Evolutionary conservation across 2,888 invertebrate genomes (phyloP), one percentile per base, ranked within the genome.

Genomic region (Meiosimyza platycephala): DNA sequence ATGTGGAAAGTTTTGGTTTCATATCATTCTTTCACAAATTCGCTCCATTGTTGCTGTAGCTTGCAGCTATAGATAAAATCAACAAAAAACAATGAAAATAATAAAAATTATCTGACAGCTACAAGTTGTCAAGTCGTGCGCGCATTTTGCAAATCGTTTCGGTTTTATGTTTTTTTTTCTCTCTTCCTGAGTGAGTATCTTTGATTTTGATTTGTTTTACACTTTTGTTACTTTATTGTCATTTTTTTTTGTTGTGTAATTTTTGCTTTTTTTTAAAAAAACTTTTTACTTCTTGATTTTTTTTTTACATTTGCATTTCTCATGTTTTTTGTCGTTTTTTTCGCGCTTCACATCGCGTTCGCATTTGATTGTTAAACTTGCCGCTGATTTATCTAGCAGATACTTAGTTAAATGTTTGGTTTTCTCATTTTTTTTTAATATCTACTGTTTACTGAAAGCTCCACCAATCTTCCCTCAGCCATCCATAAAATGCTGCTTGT

Each of bases 91-190:
- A 40, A 40, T 40, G 40, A 40, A 40, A 40, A 40, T 40, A 16
- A 11, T 51, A 66, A 65, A 52, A 66, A 15, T 40, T 40, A 70
- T 51, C 70, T 62, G 70, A 70, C 70, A 70, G 70, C 47, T 70
- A 62, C 52, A 52, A 70, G 70, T 54, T 70, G 48, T 62, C 70
- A 69, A 62, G 70, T 70, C 70, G 70, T 62, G 62, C 60, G 48
- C 59, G 16, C 5, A 28, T 18, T n/a, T 51, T 33, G 54, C n/a
- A n/a, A 63, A 63, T 18, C 47, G 22, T 55, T 55, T 55, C 40
- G 5, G 28, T 57, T 57, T 57, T 28, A 57, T 6, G 28, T 9
- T 40, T 40, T 40, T 40, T 40, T 40, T 40, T 40, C n/a, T 40
- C 40, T 40, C 40, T 40, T 40, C 40, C 40, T 40, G 40, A 40